phyloP scores from a whole-genome alignment of 2,888 invertebrate genomes.

The Elmis aenea region DNA sequence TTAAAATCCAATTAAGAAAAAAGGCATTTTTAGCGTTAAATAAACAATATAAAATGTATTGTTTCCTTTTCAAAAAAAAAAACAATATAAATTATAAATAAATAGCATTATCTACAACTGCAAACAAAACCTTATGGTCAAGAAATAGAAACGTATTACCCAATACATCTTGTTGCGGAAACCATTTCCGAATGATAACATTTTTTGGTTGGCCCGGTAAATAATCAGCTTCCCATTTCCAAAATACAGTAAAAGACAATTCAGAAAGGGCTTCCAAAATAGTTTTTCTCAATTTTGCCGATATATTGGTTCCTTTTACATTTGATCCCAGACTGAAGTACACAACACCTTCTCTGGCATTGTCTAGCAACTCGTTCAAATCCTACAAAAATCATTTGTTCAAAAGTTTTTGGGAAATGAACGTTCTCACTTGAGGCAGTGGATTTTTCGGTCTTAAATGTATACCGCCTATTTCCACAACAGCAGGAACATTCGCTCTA shows the following conservation, averaged over 20 bases:
- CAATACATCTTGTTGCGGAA: conserved; percentile 27
- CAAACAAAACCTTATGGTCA: not conserved
- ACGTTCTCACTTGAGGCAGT: conserved; percentile 36
- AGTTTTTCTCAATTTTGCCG: not conserved
- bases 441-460: conserved; percentile 32
- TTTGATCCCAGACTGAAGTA: conserved; percentile 10
- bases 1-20: too few species aligned
- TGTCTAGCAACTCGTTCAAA: conserved; percentile 3
- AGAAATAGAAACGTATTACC: too few species aligned
- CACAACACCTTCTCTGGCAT: conserved; percentile 4
- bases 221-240: conserved; percentile 26
- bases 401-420: too few species aligned
- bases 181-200: conserved; percentile 24
- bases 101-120: not conserved
- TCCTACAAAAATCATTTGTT: conserved; percentile 16
- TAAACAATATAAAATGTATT: too few species aligned
- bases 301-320: conserved; percentile 5
- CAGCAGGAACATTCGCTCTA: conserved; percentile 35
- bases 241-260: conserved; percentile 12
- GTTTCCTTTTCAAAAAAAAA: too few species aligned
- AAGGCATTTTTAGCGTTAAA: too few species aligned
- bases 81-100: too few species aligned
- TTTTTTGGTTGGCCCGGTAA: conserved; percentile 19
- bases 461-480: conserved; percentile 34
- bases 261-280: conserved; percentile 3